phyloP scores from a whole-genome alignment of 2,797 vertebrate species.

The Hapalemur alaotrensis region DNA sequence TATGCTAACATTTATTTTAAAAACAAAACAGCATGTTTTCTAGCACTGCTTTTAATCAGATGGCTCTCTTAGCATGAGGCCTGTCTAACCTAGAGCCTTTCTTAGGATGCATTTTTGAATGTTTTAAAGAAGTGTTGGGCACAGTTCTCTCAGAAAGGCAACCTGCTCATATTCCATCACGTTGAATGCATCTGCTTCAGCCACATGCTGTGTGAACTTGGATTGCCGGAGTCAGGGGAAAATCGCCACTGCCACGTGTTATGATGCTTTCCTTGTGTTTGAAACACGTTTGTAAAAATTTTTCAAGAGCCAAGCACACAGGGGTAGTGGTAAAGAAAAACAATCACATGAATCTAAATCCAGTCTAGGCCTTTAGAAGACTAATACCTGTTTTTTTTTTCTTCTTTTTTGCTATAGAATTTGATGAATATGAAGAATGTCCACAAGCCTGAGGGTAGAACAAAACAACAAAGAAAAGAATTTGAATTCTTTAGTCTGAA shows the following conservation, averaged over 20 bases:
- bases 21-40: not conserved
- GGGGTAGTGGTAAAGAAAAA: not conserved
- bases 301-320: not conserved
- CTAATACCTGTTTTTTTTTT: not conserved
- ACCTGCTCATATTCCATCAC: conserved; percentile 36
- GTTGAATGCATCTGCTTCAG: not conserved
- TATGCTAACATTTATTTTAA: conserved; percentile 17
- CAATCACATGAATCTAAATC: not conserved
- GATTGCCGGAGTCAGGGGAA: not conserved
- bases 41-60: not conserved
- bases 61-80: conserved; percentile 41
- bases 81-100: conserved; percentile 64
- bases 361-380: not conserved
- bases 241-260: not conserved
- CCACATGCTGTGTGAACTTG: not conserved
- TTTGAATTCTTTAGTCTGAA: conserved; percentile 20
- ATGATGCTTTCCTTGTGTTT: not conserved
- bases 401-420: not conserved
- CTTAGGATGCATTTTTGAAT: conserved; percentile 69
- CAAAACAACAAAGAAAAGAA: conserved; percentile 22
- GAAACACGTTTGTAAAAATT: not conserved
- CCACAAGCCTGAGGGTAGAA: not conserved
- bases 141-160: conserved; percentile 72
- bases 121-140: conserved; percentile 68
- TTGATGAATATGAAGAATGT: not conserved